These are phyloP conservation scores for Cephalophus harveyi DNA, from an alignment of 2,113 vertebrate genomes.

Conservation along the genomic window DNA sequence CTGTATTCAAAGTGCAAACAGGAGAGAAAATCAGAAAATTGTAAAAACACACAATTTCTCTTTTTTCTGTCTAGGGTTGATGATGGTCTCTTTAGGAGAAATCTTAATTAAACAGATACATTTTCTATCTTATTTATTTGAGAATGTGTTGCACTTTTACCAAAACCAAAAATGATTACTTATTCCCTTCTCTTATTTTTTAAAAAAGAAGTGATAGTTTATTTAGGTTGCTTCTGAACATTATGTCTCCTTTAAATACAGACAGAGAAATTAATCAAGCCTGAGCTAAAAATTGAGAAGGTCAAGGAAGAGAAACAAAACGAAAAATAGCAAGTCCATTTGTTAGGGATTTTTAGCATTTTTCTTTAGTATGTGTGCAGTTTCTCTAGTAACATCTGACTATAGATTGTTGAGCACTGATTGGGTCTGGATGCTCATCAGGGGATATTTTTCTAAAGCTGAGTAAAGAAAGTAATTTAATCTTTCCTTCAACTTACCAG, in stretches of 20 bases:
- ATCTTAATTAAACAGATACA: conserved; percentile 77
- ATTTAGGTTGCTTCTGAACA: conserved; percentile 75
- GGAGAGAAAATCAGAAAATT: conserved; percentile 60
- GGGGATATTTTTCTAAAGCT: conserved; percentile 30
- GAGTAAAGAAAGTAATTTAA: neutral
- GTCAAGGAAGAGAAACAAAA: conserved; percentile 37
- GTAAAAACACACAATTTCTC: conserved; percentile 53
- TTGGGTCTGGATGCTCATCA: conserved; percentile 60
- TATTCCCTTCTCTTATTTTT: conserved; percentile 56
- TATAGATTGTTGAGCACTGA: conserved; percentile 42
- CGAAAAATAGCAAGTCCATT: conserved; percentile 56
- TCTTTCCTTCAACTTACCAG: neutral
- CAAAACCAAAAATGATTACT: conserved; percentile 62
- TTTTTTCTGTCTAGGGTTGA: conserved; percentile 57
- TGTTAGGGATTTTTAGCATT: conserved; percentile 53
- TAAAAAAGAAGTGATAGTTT: conserved; percentile 50
- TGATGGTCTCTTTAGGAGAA: conserved; percentile 68
- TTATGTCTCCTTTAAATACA: conserved; percentile 38
- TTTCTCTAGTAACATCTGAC: conserved; percentile 43
- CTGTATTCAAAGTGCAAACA: conserved; percentile 67
- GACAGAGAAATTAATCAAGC: conserved; percentile 52
- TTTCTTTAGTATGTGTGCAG: conserved; percentile 55
- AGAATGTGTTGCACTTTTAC: conserved; percentile 57
- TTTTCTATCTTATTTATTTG: conserved; percentile 68
- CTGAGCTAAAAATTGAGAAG: conserved; percentile 9